Evolutionary conservation across 2,888 invertebrate genomes (phyloP).

Genomic region (Cephus nigrinus): DNA sequence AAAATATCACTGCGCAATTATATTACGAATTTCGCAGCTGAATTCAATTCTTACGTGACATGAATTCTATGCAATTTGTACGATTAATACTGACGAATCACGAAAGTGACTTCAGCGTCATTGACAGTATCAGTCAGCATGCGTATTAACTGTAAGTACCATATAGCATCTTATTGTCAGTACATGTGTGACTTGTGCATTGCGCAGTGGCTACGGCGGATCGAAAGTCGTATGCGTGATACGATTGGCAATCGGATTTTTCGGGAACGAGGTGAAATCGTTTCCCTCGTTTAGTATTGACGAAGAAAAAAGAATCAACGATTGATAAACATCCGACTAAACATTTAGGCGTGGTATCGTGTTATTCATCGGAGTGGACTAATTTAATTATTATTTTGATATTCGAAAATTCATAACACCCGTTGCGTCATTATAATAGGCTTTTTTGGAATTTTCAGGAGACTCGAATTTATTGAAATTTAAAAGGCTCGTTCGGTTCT

Average conservation of each 20-base stretch:
- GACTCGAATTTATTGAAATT: background rate
- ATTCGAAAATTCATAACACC: background rate
- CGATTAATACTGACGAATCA: background rate
- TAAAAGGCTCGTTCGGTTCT: background rate
- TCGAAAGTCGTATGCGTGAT: constrained; percentile 14
- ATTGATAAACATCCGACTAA: no score
- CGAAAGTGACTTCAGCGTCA: background rate
- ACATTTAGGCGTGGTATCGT: background rate
- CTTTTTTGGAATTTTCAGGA: background rate
- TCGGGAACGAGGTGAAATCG: constrained; percentile 11
- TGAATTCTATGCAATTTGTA: background rate
- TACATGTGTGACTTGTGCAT: background rate
- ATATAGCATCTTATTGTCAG: background rate
- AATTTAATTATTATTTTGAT: background rate
- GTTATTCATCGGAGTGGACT: background rate
- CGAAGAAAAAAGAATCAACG: background rate
- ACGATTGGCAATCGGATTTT: constrained; percentile 13
- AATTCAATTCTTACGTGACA: background rate
- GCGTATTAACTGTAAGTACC: background rate
- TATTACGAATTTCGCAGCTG: background rate
- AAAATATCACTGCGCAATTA: no score
- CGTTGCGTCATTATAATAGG: background rate
- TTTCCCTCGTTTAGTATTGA: background rate
- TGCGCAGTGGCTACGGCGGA: background rate
- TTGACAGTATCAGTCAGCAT: background rate